Evolutionary conservation across 2,888 invertebrate genomes (phyloP), one percentile per base, ranked within the genome.

Genomic region (Hirtodrosophila alboralis): DNA sequence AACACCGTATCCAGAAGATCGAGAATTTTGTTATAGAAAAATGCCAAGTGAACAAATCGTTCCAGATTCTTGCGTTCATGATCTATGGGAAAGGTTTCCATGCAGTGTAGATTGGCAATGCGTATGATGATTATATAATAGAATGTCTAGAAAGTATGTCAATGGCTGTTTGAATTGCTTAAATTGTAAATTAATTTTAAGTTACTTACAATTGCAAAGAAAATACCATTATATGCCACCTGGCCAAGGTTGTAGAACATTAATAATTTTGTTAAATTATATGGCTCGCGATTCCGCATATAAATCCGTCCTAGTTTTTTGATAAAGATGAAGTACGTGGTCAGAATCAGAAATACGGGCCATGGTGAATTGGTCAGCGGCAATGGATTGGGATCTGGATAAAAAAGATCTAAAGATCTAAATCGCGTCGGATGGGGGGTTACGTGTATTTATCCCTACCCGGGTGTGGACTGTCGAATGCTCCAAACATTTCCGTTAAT

Each of bases 1-100:
- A 97, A 97, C 10, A 96, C 93, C 0, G 96, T 96, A 84, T 96
- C 96, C 47, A 95, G 84, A 0, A 96, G 92, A 86, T 96, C 96
- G 0, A 95, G 91, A 16, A 96, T 91, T 90, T 96, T 96, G n/a
- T 87, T 88, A 10, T 81, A 76, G 10, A 73, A 85, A 28, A 83
- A 58, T 4, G 87, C 69, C 28, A 78, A 86, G 7, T 84, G 75
- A 6, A 87, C 1, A 10, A 86, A 66, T 1, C 61, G 41, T 4
- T 73, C 73, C 4, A 62, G 3, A 27, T 64, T 34, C 14, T 63
- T 75, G 4, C 21, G 8, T 27, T 47, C 14, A 13, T 64, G 51
- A 1, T 41, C 72, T n/a, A 47, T 5, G 5, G 65, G 59, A 37
- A 64, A 57, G 4, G 28, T 48, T n/a, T 68, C 74, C 74, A 71